Evolutionary conservation across 2,888 invertebrate species (phyloP).

Genomic region (Lasius fuliginosus): DNA sequence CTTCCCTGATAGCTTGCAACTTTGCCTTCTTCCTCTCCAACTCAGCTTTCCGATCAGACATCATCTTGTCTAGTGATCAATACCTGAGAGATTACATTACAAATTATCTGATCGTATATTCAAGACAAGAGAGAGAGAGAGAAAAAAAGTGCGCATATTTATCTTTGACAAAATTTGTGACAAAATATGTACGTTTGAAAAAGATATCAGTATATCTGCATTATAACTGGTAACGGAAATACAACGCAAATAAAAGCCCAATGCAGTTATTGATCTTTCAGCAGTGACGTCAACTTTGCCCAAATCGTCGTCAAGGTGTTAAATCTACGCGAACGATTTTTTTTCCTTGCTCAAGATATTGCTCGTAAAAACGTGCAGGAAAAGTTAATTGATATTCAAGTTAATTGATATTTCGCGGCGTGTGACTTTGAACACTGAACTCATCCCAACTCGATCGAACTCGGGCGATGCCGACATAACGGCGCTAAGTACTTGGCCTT

Average conservation of each 20-base stretch:
- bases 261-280: slow-evolving; percentile 70
- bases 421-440: slow-evolving; percentile 31
- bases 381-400: slow-evolving; percentile 46
- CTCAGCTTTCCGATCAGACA: slow-evolving; percentile 97
- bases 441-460: slow-evolving; percentile 45
- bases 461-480: slow-evolving; percentile 27
- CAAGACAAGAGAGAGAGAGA: neutral
- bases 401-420: neutral
- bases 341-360: neutral
- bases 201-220: neutral
- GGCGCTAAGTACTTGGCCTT: too few relatives aligned
- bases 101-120: neutral
- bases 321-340: neutral
- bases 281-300: slow-evolving; percentile 66
- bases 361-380: neutral
- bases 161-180: neutral
- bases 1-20: slow-evolving; percentile 95
- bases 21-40: slow-evolving; percentile 97
- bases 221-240: neutral
- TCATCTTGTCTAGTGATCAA: slow-evolving; percentile 82
- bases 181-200: neutral
- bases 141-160: neutral
- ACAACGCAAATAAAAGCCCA: slow-evolving; percentile 49
- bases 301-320: slow-evolving; percentile 25
- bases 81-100: slow-evolving; percentile 46